Conservation (phyloP, 1,140 invertebrate genomes). For the Nasonia vitripennis region DNA sequence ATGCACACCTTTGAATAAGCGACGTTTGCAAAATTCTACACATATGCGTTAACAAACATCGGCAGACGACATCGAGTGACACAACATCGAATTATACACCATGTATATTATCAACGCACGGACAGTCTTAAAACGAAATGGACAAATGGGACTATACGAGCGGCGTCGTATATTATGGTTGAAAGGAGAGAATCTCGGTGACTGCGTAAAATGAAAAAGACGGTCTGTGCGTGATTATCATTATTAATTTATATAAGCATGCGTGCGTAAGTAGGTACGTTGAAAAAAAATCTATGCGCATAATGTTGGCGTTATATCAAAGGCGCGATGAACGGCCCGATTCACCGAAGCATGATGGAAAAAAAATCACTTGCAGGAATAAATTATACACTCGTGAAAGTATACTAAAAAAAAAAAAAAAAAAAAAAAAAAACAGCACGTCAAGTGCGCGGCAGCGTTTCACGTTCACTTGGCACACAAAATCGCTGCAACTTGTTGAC, state of each 20-base stretch:
- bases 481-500: not conserved
- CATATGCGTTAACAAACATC: not conserved
- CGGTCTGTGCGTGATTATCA: too few species aligned
- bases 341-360: not conserved
- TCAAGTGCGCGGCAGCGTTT: not conserved
- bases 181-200: too few species aligned
- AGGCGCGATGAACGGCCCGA: not conserved
- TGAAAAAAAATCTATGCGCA: not conserved
- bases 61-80: not conserved
- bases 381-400: not conserved
- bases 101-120: not conserved
- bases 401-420: not conserved
- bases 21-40: too few species aligned
- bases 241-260: not conserved
- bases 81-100: not conserved
- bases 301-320: not conserved
- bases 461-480: not conserved
- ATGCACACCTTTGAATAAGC: too few species aligned
- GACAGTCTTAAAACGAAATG: not conserved
- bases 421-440: not conserved
- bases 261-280: not conserved
- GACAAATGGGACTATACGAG: too few species aligned
- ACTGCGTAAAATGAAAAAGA: too few species aligned
- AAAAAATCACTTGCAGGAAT: too few species aligned
- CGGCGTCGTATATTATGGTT: too few species aligned